These are phyloP conservation scores for Tachypleus tridentatus DNA, from an alignment of 1,140 invertebrate genomes.

Conservation along the genomic window DNA sequence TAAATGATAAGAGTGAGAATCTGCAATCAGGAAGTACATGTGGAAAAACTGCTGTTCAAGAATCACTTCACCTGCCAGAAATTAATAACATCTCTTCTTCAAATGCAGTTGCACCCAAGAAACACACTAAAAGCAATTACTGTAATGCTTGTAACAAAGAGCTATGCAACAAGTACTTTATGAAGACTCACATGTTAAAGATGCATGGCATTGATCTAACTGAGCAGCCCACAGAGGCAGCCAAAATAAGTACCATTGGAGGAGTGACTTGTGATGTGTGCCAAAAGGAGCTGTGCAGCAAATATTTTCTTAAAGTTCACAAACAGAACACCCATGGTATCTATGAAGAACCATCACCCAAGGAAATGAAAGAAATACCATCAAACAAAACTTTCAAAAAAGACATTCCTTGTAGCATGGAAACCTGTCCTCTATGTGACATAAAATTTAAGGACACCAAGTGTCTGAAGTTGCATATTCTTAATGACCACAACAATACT, in stretches of 20 bases:
- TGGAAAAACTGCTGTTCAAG: background rate
- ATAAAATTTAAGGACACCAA: slow-evolving; percentile 76
- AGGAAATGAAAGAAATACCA: slow-evolving; percentile 12
- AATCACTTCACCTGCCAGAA: too few relatives aligned
- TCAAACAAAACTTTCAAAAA: slow-evolving; percentile 10
- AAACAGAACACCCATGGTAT: slow-evolving; percentile 97
- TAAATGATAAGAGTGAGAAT: slow-evolving; percentile 20
- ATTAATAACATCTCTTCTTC: background rate
- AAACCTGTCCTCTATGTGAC: slow-evolving; percentile 74
- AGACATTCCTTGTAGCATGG: slow-evolving; percentile 44
- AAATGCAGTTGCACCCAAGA: background rate
- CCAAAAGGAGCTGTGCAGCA: slow-evolving; percentile 93
- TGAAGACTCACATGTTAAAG: slow-evolving; percentile 98
- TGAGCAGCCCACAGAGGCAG: slow-evolving; percentile 40
- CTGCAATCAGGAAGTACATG: background rate
- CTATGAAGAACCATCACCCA: slow-evolving; percentile 45
- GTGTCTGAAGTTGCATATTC: slow-evolving; percentile 75
- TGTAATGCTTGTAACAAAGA: slow-evolving; percentile 99
- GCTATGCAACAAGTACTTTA: slow-evolving; percentile 98
- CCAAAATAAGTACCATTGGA: slow-evolving; percentile 70
- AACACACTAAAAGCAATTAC: slow-evolving; percentile 53
- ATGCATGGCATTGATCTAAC: slow-evolving; percentile 94
- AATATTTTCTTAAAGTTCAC: slow-evolving; percentile 92
- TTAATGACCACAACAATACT: slow-evolving; percentile 67
- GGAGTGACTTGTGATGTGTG: slow-evolving; percentile 93